These are phyloP conservation scores for Calliopsis andreniformis DNA, from an alignment of 1,140 invertebrate species.

Conservation along the genomic window DNA sequence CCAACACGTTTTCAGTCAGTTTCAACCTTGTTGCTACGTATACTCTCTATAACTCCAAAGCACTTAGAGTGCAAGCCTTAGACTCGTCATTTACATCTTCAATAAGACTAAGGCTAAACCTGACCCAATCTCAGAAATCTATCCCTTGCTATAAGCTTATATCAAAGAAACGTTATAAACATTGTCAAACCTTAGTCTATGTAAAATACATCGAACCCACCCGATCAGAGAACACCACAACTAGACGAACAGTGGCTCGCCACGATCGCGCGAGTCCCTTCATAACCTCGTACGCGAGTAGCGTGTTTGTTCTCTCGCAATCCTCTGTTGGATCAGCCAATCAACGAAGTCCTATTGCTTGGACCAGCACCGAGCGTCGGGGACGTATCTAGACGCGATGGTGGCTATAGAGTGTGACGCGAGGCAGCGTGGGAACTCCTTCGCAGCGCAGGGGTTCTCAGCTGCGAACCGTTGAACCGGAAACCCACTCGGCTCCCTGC, in stretches of 20 bases:
- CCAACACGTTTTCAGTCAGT: not conserved
- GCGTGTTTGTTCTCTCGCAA: constrained; percentile 49
- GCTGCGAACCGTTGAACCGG: constrained; percentile 6
- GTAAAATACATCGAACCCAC: too few relatives aligned
- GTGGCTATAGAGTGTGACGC: constrained; percentile 63
- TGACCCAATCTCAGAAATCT: too few relatives aligned
- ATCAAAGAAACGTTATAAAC: too few relatives aligned
- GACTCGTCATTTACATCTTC: too few relatives aligned
- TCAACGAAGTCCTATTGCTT: constrained; percentile 61
- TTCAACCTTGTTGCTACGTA: too few relatives aligned
- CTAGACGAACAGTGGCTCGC: not conserved
- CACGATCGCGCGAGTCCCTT: not conserved
- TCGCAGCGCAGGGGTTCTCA: constrained; percentile 68
- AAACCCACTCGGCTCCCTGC: constrained; percentile 38
- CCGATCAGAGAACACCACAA: too few relatives aligned
- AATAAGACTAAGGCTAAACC: too few relatives aligned
- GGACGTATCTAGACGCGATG: constrained; percentile 66
- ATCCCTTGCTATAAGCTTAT: too few relatives aligned
- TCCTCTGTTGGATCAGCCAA: constrained; percentile 68
- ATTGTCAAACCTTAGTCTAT: too few relatives aligned
- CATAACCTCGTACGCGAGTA: constrained; percentile 10
- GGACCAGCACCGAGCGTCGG: constrained; percentile 45
- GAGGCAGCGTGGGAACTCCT: constrained; percentile 75
- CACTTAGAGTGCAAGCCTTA: too few relatives aligned
- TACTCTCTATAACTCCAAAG: too few relatives aligned